phyloP scores from a whole-genome alignment of 2,797 vertebrate species.

The Rousettus madagascariensis region DNA sequence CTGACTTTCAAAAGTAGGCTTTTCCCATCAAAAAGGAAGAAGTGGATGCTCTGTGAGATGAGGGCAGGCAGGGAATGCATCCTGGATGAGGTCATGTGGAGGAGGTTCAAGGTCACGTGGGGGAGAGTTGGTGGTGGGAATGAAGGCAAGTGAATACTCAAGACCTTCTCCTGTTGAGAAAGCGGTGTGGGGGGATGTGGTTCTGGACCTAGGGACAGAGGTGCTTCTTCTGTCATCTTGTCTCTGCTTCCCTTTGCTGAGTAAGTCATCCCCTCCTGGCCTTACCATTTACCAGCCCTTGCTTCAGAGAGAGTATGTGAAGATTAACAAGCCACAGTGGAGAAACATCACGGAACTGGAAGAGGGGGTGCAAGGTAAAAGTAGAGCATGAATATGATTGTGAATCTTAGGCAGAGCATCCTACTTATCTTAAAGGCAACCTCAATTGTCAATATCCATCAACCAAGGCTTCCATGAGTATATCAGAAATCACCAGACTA shows the following conservation, averaged over 20 bases:
- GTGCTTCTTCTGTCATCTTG: not conserved
- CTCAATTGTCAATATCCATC: not conserved
- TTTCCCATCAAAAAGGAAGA: not conserved
- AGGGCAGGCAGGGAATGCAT: not conserved
- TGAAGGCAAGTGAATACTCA: not conserved
- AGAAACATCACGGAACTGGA: not conserved
- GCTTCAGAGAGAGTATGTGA: not conserved
- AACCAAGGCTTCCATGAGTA: not conserved
- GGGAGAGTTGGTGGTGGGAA: not conserved
- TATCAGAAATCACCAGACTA: not conserved
- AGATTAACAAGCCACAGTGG: not conserved
- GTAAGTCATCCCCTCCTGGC: not conserved
- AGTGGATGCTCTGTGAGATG: not conserved
- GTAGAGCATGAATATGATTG: not conserved
- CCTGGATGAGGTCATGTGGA: not conserved
- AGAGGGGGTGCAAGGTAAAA: not conserved
- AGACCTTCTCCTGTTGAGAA: not conserved
- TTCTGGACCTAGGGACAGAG: not conserved
- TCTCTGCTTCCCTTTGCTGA: not conserved
- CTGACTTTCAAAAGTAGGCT: not conserved
- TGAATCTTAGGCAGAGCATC: not conserved
- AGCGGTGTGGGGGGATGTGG: not conserved
- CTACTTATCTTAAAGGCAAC: not conserved
- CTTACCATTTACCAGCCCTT: not conserved
- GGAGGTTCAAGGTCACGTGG: fast-evolving